Evolutionary conservation across 2,113 vertebrate species (phyloP), one percentile per base, ranked within the genome.

Genomic region (Cercocebus atys): DNA sequence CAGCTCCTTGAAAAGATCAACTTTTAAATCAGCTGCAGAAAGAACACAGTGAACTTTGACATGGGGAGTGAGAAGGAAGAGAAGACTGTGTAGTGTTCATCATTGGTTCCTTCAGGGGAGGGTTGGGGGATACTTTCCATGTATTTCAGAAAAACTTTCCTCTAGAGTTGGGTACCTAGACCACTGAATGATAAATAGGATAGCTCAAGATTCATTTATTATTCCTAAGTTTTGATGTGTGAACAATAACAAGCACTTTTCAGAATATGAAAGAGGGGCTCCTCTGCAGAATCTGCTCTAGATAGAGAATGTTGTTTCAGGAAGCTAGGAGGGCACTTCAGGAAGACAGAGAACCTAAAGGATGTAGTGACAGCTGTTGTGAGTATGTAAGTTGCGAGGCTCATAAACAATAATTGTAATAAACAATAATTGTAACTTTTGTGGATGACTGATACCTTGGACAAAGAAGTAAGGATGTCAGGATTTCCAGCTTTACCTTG

Each of bases 1-100:
- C 90, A 68, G 93, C 73, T 85, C 95, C 92, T 97, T 96, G 86
- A 81, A 72, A 88, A 96, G 94, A 96, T 96, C 85, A 94, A 94
- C 97, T 94, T 93, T 97, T 83, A 89, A 93, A 61, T 91, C 79
- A 93, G 82, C 89, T 40, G 23, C 73, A 25, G 73, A 66, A 91
- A 92, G 45, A 94, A 23, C 79, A 32, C 45, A 14, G 22, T 52
- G 89, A 95, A 95, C 94, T 97, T 93, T 73, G 96, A 97, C 97
- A n/a, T 4, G 1, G 38, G 6, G 14, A 38, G 55, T 25, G 43
- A 84, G 25, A 2, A 45, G 43, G 23, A 8, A 85, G 55, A 72
- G 75, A 50, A 68, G n/a, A n/a, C 90, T 72, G 2, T 64, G 30
- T 45, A 11, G 64, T 30, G 12, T 88, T 52, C 73, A 83, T 73